Evolutionary conservation across 2,113 vertebrate species (phyloP), one percentile per base, ranked within the genome.

Genomic region (Dryoscopus gambensis): DNA sequence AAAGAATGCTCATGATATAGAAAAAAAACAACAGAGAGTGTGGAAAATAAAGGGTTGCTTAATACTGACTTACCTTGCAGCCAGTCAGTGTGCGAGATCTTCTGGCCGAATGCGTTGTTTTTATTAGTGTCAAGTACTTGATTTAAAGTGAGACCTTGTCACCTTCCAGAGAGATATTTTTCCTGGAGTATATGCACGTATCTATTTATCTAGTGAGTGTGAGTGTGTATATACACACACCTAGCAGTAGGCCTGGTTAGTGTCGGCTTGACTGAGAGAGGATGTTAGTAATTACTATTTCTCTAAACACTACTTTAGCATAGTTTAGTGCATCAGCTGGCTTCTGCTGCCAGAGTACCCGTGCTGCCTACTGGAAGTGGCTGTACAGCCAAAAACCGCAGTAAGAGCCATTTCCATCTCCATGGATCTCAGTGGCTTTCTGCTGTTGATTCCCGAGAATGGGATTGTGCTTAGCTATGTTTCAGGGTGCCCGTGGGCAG

Each of bases 241-340:
- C 96, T 96, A 91, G 95, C 81, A 93, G 93, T 12, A 65, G 81
- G 95, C 89, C 96, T 97, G 96, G 93, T 93, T 94, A 97, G 63
- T 97, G 96, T 97, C 75, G 20, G 69, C 70, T 62, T 94, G 96
- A 97, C 87, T 94, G 84, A 71, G 94, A 93, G 78, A 94, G 96
- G 96, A 97, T 97, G 93, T 96, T 95, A 97, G 90, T 95, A 94
- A 92, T 96, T 96, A 97, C 88, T 53, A 84, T 65, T 95, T 92
- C 90, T 96, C 94, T 89, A 96, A 96, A 97, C 95, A 96, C 91
- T 97, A 94, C 96, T 97, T 96, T 87, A 93, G 77, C 53, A 7
- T 6, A 87, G 86, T 93, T 95, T 90, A 96, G 85, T 53, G 73
- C 71, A 95, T 94, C 93, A 96, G 84, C 84, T 91, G 90, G 88